Conservation (phyloP, 2,888 invertebrate genomes). For the Chaitophorus viminalis region DNA sequence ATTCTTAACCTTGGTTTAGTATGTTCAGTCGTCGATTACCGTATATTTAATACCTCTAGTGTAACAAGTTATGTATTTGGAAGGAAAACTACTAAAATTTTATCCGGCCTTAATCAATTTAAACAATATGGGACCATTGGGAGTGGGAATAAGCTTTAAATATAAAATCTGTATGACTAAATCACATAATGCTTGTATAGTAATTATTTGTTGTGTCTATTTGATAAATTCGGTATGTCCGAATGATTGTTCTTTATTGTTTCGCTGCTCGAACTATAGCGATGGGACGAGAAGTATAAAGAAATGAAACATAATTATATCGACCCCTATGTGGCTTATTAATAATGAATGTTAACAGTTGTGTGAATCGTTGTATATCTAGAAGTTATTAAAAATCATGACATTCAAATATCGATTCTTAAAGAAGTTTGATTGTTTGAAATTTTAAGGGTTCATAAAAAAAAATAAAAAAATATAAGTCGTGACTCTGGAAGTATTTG, state of each 20-base stretch:
- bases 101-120: background rate
- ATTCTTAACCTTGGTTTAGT: background rate
- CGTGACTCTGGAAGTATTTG: no score
- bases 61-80: background rate
- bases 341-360: background rate
- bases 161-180: background rate
- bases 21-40: background rate
- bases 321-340: background rate
- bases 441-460: no score
- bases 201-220: background rate
- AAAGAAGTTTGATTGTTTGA: background rate
- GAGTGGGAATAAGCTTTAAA: background rate
- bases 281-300: background rate
- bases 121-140: no score
- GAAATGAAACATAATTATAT: no score
- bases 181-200: background rate
- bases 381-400: background rate
- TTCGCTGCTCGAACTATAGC: background rate
- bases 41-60: background rate
- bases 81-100: constrained; percentile 20
- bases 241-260: background rate
- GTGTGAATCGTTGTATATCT: background rate
- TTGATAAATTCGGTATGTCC: no score
- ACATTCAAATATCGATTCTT: background rate
- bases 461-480: no score